A percentile compares a stretch with the other conserved stretches of the same genome.
phyloP scores from a whole-genome alignment of 2,888 invertebrate genomes.

The Marasmarcha lunaedactyla region DNA sequence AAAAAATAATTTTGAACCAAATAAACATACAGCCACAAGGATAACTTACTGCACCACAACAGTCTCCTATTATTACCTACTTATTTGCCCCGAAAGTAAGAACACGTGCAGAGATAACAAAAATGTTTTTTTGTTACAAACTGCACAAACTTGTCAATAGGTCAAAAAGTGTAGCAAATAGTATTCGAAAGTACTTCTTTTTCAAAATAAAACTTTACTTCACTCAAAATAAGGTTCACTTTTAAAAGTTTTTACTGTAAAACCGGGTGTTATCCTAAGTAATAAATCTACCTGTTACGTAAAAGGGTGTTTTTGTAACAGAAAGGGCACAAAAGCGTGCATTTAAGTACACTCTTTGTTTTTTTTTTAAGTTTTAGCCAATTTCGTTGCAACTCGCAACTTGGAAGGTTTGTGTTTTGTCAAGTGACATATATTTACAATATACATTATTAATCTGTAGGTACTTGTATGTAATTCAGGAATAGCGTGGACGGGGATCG shows the following conservation, averaged over 20 bases:
- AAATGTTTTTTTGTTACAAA: slow-evolving; percentile 19
- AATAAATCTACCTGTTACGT: slow-evolving; percentile 33
- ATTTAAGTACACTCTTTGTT: neutral
- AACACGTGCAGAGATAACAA: slow-evolving; percentile 31
- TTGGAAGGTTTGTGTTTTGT: too few relatives aligned
- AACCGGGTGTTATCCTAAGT: slow-evolving; percentile 6
- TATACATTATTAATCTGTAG: too few relatives aligned
- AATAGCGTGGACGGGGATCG: too few relatives aligned
- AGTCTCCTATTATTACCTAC: neutral
- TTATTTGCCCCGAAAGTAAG: slow-evolving; percentile 1
- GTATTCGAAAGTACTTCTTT: slow-evolving; percentile 8
- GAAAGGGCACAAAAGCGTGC: slow-evolving; percentile 7
- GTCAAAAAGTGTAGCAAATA: slow-evolving; percentile 24
- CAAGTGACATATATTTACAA: too few relatives aligned
- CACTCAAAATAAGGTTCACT: neutral
- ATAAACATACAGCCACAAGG: neutral
- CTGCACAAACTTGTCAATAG: slow-evolving; percentile 22
- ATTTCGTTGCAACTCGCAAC: too few relatives aligned
- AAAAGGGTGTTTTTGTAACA: slow-evolving; percentile 24
- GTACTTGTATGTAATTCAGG: too few relatives aligned
- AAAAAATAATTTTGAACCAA: neutral
- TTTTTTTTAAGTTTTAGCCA: too few relatives aligned
- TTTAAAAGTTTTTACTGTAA: slow-evolving; percentile 3
- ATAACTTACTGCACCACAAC: neutral
- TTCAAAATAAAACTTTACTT: slow-evolving; percentile 3